Base-by-base conservation (phyloP, 2,797 vertebrate genomes). In the Pipistrellus kuhlii region DNA sequence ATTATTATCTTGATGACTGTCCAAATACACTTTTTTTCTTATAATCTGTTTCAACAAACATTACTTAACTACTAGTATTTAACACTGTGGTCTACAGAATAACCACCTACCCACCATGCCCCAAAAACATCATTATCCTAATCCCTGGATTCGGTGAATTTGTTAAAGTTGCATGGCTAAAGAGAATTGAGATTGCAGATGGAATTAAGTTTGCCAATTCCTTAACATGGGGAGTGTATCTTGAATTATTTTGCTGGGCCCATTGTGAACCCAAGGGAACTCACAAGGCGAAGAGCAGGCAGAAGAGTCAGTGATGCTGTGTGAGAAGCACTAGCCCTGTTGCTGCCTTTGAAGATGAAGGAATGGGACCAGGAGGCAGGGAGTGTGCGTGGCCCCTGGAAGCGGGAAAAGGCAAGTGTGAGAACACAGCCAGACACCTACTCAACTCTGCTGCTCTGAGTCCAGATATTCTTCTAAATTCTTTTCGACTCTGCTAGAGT, bases 1-100 rank as follows among this genome's bases (percentile, higher is more conserved):
- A 68, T 92, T 92, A 69, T 71, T 78, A 59, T 41, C 51, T 91
- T 78, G 64, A 82, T 44, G 64, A 87, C 44, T 21, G 55, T 80
- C 66, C 35, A 53, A 72, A 68, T 75, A n/a, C 41, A n/a, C 20
- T 64, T 71, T 76, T 93, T 78, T 72, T 32, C 15, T 55, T 53
- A 5, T 72, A 27, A 10, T 10, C 62, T 83, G 14, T 66, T 87
- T 91, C 23, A 77, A 77, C 44, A 76, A 71, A 73, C 2, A 15
- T 71, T 59, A 44, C 11, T 94, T 85, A 91, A 48, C 32, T 51
- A 15, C 38, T 41, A 41, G 44, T 44, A 44, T 44, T 27, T 68
- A 55, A 68, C 27, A 32, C 15, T 83, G 6, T 48, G 20, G 13
- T 68, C 23, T 75, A 25, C 59, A 91, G 30, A 77, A 46, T 21